Evolutionary conservation across 1,140 invertebrate species (phyloP), one percentile per base, ranked within the genome.

Genomic region (Proctacanthus coquilletti): DNA sequence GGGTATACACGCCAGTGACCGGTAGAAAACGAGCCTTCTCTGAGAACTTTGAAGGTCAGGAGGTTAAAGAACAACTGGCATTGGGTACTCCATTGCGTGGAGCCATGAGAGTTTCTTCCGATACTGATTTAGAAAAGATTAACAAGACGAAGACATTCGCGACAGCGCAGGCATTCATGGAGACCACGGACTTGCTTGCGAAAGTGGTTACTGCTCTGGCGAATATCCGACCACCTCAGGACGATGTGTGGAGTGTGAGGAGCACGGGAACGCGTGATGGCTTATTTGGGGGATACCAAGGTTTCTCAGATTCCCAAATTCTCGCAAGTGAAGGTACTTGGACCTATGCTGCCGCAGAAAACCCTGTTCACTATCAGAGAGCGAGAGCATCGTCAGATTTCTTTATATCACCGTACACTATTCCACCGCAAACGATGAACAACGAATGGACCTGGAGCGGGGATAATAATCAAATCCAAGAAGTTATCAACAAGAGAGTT

Each of bases 101-200:
- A 11, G 48, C 55, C 36, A 13, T 13, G 8, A 62, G 73, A 18
- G 72, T 75, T 18, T 71, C 76, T 37, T 84, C 79, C 4, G 80
- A 84, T 49, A 78, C 75, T 0, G 80, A 84, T 53, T 56, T 84
- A 11, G 69, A 77, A 45, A 68, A 74, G 18, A 82, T 84, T 39
- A 80, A 86, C 47, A 76, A 77, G 47, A 73, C 74, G 38, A 76
- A 74, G 39, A 84, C 82, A 1, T 85, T 84, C 51, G 51, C 50
- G 41, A 61, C 44, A 41, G 67, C 60, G 33, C 66, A 62, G 44
- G 68, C 69, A 11, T 70, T 75, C 40, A 66, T 81, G 1, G 72
- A 81, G 47, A 79, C 79, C 2, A 75, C 72, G 0, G 77, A 80
- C 45, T 52, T 85, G 11, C 51, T 84, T 29, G 74, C 80, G 1